Conservation (phyloP, 1,140 invertebrate genomes). For the honey bee (Apis mellifera) region Amel_HAv3.1 CM009932.2:12324501-12325000, state of each 20-base stretch:
- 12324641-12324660: slow-evolving; percentile 46
- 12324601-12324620: slow-evolving; percentile 44
- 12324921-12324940: slow-evolving; percentile 59
- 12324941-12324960: slow-evolving; percentile 60
- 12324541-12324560: slow-evolving; percentile 48
- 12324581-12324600: slow-evolving; percentile 45
- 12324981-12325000: slow-evolving; percentile 60
- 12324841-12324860: neutral
- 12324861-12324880: slow-evolving; percentile 35
- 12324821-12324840: too few species aligned
- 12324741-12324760: neutral
- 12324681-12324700: neutral
- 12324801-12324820: too few species aligned
- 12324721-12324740: neutral
- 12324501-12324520: slow-evolving; percentile 67
- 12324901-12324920: slow-evolving; percentile 66
- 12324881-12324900: slow-evolving; percentile 57
- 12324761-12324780: too few species aligned
- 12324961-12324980: slow-evolving; percentile 56
- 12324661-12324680: slow-evolving; percentile 15
- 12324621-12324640: slow-evolving; percentile 9
- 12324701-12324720: neutral
- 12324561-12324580: slow-evolving; percentile 21
- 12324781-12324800: too few species aligned
- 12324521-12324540: slow-evolving; percentile 57